Base-by-base conservation (phyloP, 2,888 invertebrate species). In the Druceiella hillmani region DNA sequence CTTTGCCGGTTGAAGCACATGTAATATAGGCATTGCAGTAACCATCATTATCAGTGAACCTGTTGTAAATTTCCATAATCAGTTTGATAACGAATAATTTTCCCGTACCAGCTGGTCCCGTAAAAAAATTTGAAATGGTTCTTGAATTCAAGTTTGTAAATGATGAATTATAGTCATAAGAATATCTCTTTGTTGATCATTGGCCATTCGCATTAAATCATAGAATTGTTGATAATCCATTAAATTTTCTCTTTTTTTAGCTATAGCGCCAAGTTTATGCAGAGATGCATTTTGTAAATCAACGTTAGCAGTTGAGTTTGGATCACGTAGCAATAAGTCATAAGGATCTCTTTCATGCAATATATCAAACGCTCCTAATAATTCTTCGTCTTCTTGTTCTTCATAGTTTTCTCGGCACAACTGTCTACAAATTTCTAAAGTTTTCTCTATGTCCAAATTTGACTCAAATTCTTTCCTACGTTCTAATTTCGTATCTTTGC, bases 41-140 rank as follows among this genome's bases (percentile, higher is more conserved):
- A 6, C 52, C 55, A 53, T 61, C 55, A 25, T 40, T 54, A 37
- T 52, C 49, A 26, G 55, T 36, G 40, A 45, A 62, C 17, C 61
- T 36, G 39, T 63, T 64, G 33, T 60, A 60, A 40, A 57, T 62
- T 51, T 62, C 62, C 58, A 59, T 60, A 1, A 64, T 28, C 0
- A 56, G 45, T 52, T 57, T 57, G 5, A 62, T 59, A 7, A 56
- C 48, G 35, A 57, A 61, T 10, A 57, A 51, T 52, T 56, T 55
- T 1, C 55, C 54, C n/a, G 35, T 48, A 34, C 54, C 53, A 40
- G 57, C 55, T 28, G 55, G 55, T 1, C 53, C 55, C 3, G 56
- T 58, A 4, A 58, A 51, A 45, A 52, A 44, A 30, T 7, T 43
- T 43, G 41, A 27, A 45, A 40, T 36, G 50, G 48, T 35, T 15